Evolutionary conservation across 2,888 invertebrate species (phyloP).

Genomic region (Papilio gigon): DNA sequence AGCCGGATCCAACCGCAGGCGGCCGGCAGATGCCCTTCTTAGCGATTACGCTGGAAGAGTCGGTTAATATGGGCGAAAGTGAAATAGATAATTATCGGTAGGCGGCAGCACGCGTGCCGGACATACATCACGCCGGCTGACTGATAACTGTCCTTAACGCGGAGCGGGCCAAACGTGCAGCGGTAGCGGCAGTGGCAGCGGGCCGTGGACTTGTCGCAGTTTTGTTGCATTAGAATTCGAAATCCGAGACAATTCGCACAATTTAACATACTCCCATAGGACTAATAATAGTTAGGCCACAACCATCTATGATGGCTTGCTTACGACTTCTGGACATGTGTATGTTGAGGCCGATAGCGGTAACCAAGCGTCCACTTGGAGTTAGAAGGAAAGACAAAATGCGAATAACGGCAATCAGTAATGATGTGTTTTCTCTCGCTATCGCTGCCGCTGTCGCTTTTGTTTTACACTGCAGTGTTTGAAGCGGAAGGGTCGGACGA

Average conservation of each 20-base stretch:
- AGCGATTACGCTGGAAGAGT: constrained; percentile 42
- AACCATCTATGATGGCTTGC: no score
- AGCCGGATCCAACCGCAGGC: constrained; percentile 2
- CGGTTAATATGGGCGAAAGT: constrained; percentile 52
- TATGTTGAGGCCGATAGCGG: background rate
- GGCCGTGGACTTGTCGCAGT: background rate
- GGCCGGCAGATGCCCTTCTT: constrained; percentile 35
- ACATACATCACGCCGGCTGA: constrained; percentile 71
- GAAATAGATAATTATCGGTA: constrained; percentile 61
- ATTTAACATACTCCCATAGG: no score
- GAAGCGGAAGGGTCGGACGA: constrained; percentile 64
- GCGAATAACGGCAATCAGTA: background rate
- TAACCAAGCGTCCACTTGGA: background rate
- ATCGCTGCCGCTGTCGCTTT: constrained; percentile 30
- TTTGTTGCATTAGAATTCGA: background rate
- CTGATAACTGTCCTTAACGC: constrained; percentile 72
- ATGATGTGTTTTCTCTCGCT: background rate
- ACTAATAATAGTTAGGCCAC: no score
- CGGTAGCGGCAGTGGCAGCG: constrained; percentile 41
- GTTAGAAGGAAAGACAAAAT: background rate
- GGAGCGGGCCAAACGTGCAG: constrained; percentile 45
- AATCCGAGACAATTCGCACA: no score
- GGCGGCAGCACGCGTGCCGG: constrained; percentile 44
- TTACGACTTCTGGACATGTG: background rate
- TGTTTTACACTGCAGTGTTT: constrained; percentile 45